Evolutionary conservation across 92 coral and sea anemone genomes (phyloP).

Genomic region (Nematostella vectensis): DNA sequence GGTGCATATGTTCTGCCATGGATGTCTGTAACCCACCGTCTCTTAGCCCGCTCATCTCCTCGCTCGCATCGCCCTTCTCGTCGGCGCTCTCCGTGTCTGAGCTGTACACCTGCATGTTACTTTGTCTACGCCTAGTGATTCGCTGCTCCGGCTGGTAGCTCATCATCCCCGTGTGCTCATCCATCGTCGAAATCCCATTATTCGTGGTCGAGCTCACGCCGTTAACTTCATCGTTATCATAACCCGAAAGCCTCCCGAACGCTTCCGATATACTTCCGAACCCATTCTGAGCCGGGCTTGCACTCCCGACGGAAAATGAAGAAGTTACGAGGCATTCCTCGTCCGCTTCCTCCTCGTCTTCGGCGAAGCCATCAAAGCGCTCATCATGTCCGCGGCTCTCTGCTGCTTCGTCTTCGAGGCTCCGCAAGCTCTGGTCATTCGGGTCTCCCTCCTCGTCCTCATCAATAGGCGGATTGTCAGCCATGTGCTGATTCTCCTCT

Average conservation of each 20-base stretch:
- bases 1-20: background rate
- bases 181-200: slow-evolving; percentile 34
- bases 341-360: slow-evolving; percentile 75
- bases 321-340: slow-evolving; percentile 86
- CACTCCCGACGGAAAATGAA: slow-evolving; percentile 71
- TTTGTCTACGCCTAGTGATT: slow-evolving; percentile 3
- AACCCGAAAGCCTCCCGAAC: slow-evolving; percentile 24
- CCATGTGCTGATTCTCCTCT: slow-evolving; percentile 20
- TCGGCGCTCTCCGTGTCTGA: slow-evolving; percentile 86
- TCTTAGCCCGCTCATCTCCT: slow-evolving; percentile 17
- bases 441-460: slow-evolving; percentile 20
- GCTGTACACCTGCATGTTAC: slow-evolving; percentile 30
- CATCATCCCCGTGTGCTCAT: background rate
- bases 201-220: slow-evolving; percentile 62
- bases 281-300: slow-evolving; percentile 59
- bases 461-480: background rate
- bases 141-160: slow-evolving; percentile 21
- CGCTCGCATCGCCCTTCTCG: slow-evolving; percentile 61
- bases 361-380: slow-evolving; percentile 53
- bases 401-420: slow-evolving; percentile 26
- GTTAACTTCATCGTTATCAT: slow-evolving; percentile 33
- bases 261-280: slow-evolving; percentile 30
- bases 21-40: slow-evolving; percentile 5
- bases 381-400: slow-evolving; percentile 45
- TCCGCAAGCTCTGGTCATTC: background rate